Conservation (phyloP, 2,797 vertebrate species). For the Chanos chanos region DNA sequence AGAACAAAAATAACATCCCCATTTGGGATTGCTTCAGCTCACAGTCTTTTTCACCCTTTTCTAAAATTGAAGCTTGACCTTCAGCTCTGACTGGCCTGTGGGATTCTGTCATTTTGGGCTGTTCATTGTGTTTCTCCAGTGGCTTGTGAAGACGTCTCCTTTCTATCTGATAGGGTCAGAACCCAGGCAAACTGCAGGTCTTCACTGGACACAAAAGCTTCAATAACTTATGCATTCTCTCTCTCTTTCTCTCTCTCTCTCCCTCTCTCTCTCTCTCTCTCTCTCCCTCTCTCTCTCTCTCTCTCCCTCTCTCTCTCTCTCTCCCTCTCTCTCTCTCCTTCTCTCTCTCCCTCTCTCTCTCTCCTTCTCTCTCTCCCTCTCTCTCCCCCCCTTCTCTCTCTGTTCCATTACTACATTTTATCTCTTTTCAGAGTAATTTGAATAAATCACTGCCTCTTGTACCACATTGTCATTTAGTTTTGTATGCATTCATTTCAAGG, state of each 20-base stretch:
- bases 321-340: too few relatives aligned
- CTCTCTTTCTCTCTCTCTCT: neutral
- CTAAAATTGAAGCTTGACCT: neutral
- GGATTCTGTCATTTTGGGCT: neutral
- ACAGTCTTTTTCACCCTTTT: neutral
- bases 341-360: conserved; percentile 23
- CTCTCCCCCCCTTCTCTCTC: too few relatives aligned
- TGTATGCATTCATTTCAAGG: too few relatives aligned
- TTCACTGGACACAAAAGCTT: neutral
- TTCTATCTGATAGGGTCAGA: too few relatives aligned
- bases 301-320: neutral
- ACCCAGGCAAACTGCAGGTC: too few relatives aligned
- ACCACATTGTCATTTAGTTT: too few relatives aligned
- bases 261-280: neutral
- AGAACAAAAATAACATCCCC: neutral
- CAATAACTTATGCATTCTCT: neutral
- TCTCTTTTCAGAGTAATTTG: too few relatives aligned
- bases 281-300: neutral
- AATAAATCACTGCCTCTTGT: too few relatives aligned
- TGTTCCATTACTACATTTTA: too few relatives aligned
- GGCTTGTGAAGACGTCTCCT: neutral
- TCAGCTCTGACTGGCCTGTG: neutral
- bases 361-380: neutral
- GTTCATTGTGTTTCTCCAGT: neutral
- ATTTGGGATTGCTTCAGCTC: neutral